These are phyloP conservation scores for Drosophila setosimentum DNA, from an alignment of 2,888 invertebrate genomes.

Conservation along the genomic window DNA sequence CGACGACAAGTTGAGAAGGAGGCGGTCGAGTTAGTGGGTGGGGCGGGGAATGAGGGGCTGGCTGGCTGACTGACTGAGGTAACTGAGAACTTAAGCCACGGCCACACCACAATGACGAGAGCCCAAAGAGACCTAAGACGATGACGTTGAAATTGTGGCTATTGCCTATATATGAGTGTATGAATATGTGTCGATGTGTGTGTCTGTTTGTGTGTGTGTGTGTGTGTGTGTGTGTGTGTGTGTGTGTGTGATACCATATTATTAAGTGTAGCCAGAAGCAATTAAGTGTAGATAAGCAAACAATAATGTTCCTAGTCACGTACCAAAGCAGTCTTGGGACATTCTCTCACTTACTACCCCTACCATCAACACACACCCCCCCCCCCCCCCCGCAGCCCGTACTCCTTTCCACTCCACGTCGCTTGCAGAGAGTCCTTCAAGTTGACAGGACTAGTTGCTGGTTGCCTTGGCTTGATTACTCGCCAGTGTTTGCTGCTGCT, in stretches of 20 bases:
- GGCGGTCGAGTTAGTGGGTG: neutral
- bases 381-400: neutral
- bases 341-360: slow-evolving; percentile 64
- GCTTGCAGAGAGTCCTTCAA: neutral
- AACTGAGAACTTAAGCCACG: slow-evolving; percentile 41
- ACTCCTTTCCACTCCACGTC: no score
- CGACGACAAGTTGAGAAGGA: slow-evolving; percentile 40
- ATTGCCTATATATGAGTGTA: slow-evolving; percentile 19
- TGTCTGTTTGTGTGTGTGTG: slow-evolving; percentile 16
- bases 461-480: slow-evolving; percentile 38
- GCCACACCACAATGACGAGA: slow-evolving; percentile 47
- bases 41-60: neutral
- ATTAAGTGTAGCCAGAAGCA: slow-evolving; percentile 84
- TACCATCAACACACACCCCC: neutral
- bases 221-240: slow-evolving; percentile 2
- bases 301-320: slow-evolving; percentile 83
- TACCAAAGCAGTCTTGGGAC: slow-evolving; percentile 70
- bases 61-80: slow-evolving; percentile 1
- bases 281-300: slow-evolving; percentile 83
- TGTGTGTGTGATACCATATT: slow-evolving; percentile 68
- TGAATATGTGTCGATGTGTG: slow-evolving; percentile 21
- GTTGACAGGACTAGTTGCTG: slow-evolving; percentile 8
- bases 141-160: slow-evolving; percentile 59
- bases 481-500: slow-evolving; percentile 29
- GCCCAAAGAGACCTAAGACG: slow-evolving; percentile 38